Percentiles rank a stretch among this genome's conserved stretches.
phyloP scores from a whole-genome alignment of 2,888 invertebrate genomes.

The Andrena flavipes region DNA sequence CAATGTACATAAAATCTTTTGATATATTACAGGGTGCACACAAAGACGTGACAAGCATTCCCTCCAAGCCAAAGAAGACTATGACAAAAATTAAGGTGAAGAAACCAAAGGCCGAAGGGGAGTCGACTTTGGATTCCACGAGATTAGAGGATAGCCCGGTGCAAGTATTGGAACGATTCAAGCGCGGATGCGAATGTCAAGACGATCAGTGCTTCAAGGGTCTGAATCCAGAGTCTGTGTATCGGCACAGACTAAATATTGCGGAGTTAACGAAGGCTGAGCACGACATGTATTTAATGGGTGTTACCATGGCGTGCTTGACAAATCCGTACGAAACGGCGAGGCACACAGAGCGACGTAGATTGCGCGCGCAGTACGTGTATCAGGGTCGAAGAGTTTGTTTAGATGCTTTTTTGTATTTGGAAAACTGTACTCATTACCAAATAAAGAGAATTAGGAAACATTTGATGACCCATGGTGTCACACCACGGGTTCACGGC shows the following conservation, averaged over 20 bases:
- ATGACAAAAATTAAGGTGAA: slow-evolving; percentile 86
- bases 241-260: slow-evolving; percentile 91
- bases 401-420: slow-evolving; percentile 91
- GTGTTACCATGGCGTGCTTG: slow-evolving; percentile 93
- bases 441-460: slow-evolving; percentile 91
- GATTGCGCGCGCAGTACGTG: slow-evolving; percentile 91
- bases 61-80: slow-evolving; percentile 78
- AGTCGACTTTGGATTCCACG: slow-evolving; percentile 87
- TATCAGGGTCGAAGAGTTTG: slow-evolving; percentile 92
- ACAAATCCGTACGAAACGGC: slow-evolving; percentile 90
- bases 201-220: slow-evolving; percentile 91
- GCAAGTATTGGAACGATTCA: slow-evolving; percentile 90
- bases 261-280: slow-evolving; percentile 93
- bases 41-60: slow-evolving; percentile 83
- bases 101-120: slow-evolving; percentile 83
- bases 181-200: slow-evolving; percentile 91
- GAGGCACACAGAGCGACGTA: slow-evolving; percentile 90
- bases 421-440: slow-evolving; percentile 93
- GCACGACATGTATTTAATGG: slow-evolving; percentile 94
- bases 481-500: slow-evolving; percentile 91
- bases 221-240: slow-evolving; percentile 91
- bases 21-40: slow-evolving; percentile 72
- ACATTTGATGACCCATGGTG: slow-evolving; percentile 92
- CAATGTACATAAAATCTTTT: background rate
- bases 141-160: slow-evolving; percentile 90